Percentiles rank a stretch among this genome's conserved stretches.
Conservation (phyloP, 2,797 vertebrate species). For the Ibycter americanus region DNA sequence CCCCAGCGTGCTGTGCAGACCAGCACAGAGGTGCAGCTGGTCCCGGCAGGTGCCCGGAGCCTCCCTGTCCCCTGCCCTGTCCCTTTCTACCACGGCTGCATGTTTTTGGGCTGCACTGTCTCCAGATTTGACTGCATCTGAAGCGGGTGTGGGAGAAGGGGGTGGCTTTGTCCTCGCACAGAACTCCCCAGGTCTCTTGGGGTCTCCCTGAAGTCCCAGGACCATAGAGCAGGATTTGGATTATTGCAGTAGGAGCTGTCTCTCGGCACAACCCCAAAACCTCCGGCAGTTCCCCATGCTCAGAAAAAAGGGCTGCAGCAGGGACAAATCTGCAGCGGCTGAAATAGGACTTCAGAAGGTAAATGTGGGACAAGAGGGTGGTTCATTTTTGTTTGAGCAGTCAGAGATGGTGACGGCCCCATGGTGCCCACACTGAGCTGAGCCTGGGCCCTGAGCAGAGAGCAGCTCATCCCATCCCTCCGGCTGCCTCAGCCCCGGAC, state of each 20-base stretch:
- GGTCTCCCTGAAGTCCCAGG: neutral
- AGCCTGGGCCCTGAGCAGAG: fast-evolving
- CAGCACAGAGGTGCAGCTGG: neutral
- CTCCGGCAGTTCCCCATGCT: fast-evolving
- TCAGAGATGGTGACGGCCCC: fast-evolving
- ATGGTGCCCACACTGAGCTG: fast-evolving
- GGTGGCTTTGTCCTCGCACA: neutral
- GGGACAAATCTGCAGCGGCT: fast-evolving
- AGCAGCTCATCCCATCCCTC: neutral
- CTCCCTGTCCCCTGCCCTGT: neutral
- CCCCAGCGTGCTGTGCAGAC: fast-evolving
- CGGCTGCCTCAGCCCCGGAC: neutral
- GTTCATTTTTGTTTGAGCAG: fast-evolving
- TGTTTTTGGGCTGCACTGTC: fast-evolving
- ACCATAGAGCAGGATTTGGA: fast-evolving
- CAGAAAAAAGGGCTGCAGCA: neutral
- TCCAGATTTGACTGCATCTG: fast-evolving
- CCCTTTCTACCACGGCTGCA: fast-evolving
- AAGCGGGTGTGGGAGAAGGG: neutral
- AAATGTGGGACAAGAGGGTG: fast-evolving
- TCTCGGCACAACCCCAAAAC: fast-evolving
- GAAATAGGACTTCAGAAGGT: fast-evolving
- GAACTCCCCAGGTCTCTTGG: neutral
- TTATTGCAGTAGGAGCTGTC: neutral
- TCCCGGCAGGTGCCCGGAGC: neutral